Base-by-base conservation (phyloP, 2,113 vertebrate genomes). In the Ardeotis arabs region DNA sequence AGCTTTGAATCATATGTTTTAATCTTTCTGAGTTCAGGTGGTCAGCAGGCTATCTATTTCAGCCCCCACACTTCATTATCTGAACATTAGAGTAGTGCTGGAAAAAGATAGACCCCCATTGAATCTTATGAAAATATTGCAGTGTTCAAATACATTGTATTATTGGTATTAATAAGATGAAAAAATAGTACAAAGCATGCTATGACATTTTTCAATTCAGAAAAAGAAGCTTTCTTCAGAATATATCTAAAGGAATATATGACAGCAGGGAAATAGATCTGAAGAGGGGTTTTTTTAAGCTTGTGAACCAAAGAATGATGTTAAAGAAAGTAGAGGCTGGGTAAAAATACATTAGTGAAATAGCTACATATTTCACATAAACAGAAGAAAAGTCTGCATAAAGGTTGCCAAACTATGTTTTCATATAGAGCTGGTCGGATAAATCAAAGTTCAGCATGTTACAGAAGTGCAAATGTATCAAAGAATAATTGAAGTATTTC, bases 61-160 rank as follows among this genome's bases (percentile, higher is more conserved):
- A 96, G 87, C 79, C 73, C 91, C 87, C 45, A 62, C 1, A 13
- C 60, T 97, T 98, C 95, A 97, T 97, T 96, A 96, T 97, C 89
- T 94, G 93, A 98, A 97, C 86, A 93, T 96, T 97, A 97, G 86
- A 95, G 94, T 84, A 76, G 79, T 87, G 87, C 87, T 97, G 90
- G 80, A 97, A 97, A 98, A 97, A 91, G 89, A 91, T 72, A 96
- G 95, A 96, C 95, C 96, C 96, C 96, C 56, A 87, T 37, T 89
- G 96, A 98, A 97, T 97, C 96, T 95, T 97, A 97, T 95, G 96
- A 97, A 97, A 98, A 97, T 93, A 97, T 96, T 90, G 70, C 25
- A 1, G 90, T 84, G 85, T 94, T 97, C 58, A 39, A 97, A 96
- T 95, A 62, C 66, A 85, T 97, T 94, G 59, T 94, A 86, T 89